Evolutionary conservation across 2,888 invertebrate genomes (phyloP).

Genomic region (Rhaphigaster nebulosa): DNA sequence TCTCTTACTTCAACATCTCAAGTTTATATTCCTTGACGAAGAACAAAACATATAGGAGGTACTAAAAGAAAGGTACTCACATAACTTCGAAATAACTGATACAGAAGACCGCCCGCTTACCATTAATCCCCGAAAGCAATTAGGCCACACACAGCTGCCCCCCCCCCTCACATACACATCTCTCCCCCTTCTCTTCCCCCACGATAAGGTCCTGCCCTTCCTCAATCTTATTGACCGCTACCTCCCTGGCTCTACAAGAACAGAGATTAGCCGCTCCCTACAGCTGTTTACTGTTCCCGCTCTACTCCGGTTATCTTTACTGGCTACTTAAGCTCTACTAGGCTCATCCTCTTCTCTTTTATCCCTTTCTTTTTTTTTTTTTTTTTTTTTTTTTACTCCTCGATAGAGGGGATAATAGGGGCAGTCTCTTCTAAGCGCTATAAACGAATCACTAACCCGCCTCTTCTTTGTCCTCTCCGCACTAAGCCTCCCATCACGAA

Average conservation of each 20-base stretch:
- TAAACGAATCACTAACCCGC: conserved; percentile 41
- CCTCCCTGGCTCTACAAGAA: neutral
- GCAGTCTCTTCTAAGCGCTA: conserved; percentile 3
- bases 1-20: neutral
- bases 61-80: neutral
- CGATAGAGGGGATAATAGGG: conserved; percentile 11
- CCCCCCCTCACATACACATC: neutral
- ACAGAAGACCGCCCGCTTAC: neutral
- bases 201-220: neutral
- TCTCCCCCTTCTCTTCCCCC: neutral
- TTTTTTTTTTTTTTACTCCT: neutral
- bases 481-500: conserved; percentile 29
- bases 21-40: neutral
- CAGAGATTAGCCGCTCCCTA: conserved; percentile 6
- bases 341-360: neutral
- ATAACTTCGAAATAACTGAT: neutral
- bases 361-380: neutral
- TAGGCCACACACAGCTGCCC: neutral
- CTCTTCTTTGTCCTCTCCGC: neutral
- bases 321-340: conserved; percentile 32
- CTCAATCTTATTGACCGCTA: conserved; percentile 30
- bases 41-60: neutral
- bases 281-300: conserved; percentile 17
- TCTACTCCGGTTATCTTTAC: conserved; percentile 33
- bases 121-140: conserved; percentile 9